Percentiles rank a stretch among this genome's conserved stretches.
These are phyloP conservation scores for Scomber japonicus DNA, from an alignment of 2,113 vertebrate genomes.

Conservation along the genomic window DNA sequence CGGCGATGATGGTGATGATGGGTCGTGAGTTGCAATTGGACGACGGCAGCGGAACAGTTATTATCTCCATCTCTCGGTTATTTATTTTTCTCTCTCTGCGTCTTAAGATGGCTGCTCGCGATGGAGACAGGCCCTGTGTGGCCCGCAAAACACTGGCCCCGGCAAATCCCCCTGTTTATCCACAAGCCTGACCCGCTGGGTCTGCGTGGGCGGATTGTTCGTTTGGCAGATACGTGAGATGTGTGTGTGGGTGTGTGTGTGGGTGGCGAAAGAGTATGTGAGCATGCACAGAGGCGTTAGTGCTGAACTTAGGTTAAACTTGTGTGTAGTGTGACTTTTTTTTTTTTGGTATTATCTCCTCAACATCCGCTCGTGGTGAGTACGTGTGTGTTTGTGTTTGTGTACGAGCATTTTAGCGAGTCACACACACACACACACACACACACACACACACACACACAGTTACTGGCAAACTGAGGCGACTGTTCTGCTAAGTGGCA, in stretches of 20 bases:
- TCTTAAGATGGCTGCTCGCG: conserved; percentile 84
- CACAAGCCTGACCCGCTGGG: conserved; percentile 81
- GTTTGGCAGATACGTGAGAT: conserved; percentile 17
- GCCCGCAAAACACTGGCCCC: conserved; percentile 70
- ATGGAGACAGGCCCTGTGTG: conserved; percentile 81
- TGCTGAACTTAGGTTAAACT: conserved; percentile 66
- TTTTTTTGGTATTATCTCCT: conserved; percentile 43
- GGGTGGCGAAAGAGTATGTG: conserved; percentile 8
- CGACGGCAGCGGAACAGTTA: conserved; percentile 54
- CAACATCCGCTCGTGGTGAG: conserved; percentile 50
- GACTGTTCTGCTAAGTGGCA: conserved; percentile 78
- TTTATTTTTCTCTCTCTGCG: conserved; percentile 78
- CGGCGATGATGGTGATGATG: conserved; percentile 2
- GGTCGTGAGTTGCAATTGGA: conserved; percentile 32
- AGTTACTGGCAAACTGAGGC: conserved; percentile 42
- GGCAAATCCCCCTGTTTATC: conserved; percentile 83
- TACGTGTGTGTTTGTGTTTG: conserved; percentile 46
- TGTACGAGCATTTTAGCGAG: conserved; percentile 40
- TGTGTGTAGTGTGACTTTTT: conserved; percentile 36
- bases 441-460: conserved; percentile 8
- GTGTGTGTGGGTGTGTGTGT: neutral
- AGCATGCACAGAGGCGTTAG: conserved; percentile 25
- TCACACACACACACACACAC: conserved; percentile 11
- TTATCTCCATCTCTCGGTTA: conserved; percentile 72
- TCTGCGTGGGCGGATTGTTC: conserved; percentile 36